Evolutionary conservation across 53 echinoderm and acorn worm species (phyloP).

Genomic region (Paelopatides confundens): DNA sequence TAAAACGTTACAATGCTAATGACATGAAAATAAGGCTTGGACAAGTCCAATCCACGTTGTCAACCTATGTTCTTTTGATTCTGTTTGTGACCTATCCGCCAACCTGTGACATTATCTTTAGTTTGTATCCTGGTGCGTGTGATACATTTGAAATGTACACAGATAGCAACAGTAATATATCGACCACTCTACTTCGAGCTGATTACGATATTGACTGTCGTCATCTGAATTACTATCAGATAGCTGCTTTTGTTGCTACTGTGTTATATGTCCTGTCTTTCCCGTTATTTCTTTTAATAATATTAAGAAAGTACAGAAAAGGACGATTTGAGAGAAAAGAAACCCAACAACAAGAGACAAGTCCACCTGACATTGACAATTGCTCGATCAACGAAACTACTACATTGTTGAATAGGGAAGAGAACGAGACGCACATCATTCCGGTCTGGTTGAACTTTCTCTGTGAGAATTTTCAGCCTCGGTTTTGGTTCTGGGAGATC

Average conservation of each 20-base stretch:
- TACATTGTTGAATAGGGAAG: neutral
- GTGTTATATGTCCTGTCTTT: neutral
- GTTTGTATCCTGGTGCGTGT: neutral
- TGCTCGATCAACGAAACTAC: neutral
- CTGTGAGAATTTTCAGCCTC: neutral
- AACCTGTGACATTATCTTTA: conserved; percentile 4
- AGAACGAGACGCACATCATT: neutral
- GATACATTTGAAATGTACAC: neutral
- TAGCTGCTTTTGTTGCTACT: neutral
- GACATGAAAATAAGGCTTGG: neutral
- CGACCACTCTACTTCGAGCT: neutral
- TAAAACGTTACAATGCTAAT: neutral
- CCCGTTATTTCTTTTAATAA: neutral
- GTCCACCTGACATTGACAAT: neutral
- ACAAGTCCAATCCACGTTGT: neutral
- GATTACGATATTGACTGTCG: neutral
- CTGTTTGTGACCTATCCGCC: conserved; percentile 20
- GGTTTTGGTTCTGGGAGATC: conserved; percentile 18
- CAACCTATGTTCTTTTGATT: neutral
- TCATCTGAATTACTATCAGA: neutral
- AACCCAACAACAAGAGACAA: neutral
- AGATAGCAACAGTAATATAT: neutral
- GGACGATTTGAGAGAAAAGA: neutral
- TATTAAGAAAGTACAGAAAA: neutral
- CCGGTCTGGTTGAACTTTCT: neutral